Percentiles rank a stretch among this genome's conserved stretches.
These are phyloP conservation scores for Melanotaenia boesemani DNA, from an alignment of 2,797 vertebrate genomes.

Conservation along the genomic window DNA sequence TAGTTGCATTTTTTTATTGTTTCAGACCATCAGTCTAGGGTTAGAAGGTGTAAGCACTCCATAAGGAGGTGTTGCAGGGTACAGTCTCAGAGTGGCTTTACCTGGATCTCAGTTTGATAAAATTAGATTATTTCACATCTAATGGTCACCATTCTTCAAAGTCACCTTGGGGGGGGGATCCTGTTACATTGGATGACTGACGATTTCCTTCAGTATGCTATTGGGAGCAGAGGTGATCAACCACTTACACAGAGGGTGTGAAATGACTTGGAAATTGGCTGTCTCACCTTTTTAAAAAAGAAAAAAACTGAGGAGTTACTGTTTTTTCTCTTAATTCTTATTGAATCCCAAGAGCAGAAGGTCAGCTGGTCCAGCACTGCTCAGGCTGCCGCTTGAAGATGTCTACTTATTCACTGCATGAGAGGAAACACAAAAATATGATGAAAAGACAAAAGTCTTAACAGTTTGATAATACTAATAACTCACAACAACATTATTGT, in stretches of 20 bases:
- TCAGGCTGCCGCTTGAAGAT: neutral
- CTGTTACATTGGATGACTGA: conserved; percentile 20
- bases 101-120: conserved; percentile 21
- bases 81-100: neutral
- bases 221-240: conserved; percentile 39
- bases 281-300: conserved; percentile 34
- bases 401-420: neutral
- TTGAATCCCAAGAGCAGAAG: conserved; percentile 23
- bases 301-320: conserved; percentile 13
- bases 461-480: neutral
- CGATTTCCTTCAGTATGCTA: conserved; percentile 23
- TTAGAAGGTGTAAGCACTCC: neutral
- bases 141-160: conserved; percentile 30
- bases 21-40: neutral
- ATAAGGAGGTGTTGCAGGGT: conserved; percentile 35
- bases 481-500: neutral
- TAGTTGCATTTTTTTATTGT: neutral
- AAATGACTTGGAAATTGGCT: conserved; percentile 53
- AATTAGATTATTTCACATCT: conserved; percentile 37
- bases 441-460: neutral
- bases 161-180: conserved; percentile 14
- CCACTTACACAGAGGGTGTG: conserved; percentile 48
- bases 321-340: neutral
- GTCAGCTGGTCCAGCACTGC: conserved; percentile 11
- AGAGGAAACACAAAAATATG: neutral